Conservation (phyloP, 2,797 vertebrate genomes). For the Hybognathus amarus region DNA sequence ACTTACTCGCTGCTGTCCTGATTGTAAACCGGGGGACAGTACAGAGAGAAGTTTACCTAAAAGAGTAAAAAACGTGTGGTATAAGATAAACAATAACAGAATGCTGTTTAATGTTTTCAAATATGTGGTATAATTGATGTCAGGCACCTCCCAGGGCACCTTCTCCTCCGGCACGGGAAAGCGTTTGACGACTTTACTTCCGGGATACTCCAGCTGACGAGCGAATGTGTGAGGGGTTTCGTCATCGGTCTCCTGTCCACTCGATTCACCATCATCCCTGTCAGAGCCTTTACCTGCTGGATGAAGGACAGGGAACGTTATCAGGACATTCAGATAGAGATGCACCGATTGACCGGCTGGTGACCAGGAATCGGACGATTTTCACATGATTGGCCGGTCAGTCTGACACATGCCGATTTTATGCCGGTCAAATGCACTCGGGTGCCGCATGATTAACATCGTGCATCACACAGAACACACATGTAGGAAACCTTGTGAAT, state of each 20-base stretch:
- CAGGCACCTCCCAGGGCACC: conserved; percentile 91
- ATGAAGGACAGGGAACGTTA: not conserved
- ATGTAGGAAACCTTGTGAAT: too few relatives aligned
- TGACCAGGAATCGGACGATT: too few relatives aligned
- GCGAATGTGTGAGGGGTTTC: conserved; percentile 77
- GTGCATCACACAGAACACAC: too few relatives aligned
- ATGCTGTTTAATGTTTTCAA: not conserved
- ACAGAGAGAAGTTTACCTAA: conserved; percentile 84
- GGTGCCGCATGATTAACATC: too few relatives aligned
- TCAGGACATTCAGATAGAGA: too few relatives aligned
- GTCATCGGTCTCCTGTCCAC: conserved; percentile 57
- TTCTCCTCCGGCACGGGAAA: conserved; percentile 96
- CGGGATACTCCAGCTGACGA: conserved; percentile 83
- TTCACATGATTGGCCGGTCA: too few relatives aligned
- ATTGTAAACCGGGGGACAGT: conserved; percentile 77
- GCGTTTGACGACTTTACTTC: conserved; percentile 71
- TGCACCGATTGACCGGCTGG: too few relatives aligned
- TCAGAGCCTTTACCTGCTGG: conserved; percentile 38
- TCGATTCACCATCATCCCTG: conserved; percentile 55
- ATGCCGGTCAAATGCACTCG: too few relatives aligned
- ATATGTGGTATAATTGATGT: not conserved
- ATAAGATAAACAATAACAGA: not conserved
- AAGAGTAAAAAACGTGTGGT: conserved; percentile 6
- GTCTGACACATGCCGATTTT: too few relatives aligned
- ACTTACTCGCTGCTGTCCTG: conserved; percentile 38